A percentile compares a stretch with the other conserved stretches of the same genome.
Conservation (phyloP, 2,797 vertebrate genomes). For the Mycteria americana region DNA sequence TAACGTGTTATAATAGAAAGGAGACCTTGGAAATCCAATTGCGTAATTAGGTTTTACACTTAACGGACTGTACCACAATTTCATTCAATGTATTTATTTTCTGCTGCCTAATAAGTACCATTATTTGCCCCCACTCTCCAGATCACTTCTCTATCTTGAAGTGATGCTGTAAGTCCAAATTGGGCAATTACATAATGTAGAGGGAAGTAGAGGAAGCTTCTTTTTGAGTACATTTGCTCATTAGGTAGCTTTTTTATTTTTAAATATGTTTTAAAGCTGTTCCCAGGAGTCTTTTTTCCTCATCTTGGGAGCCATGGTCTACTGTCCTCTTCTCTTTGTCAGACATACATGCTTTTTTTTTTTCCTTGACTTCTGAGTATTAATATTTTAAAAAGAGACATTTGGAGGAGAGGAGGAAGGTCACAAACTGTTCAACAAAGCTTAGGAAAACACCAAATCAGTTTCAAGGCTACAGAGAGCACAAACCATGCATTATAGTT, state of each 20-base stretch:
- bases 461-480: conserved; percentile 44
- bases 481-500: background rate
- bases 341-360: background rate
- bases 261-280: background rate
- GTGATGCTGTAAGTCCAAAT: background rate
- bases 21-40: background rate
- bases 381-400: background rate
- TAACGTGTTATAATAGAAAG: background rate
- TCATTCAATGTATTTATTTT: background rate
- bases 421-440: conserved; percentile 18
- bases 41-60: background rate
- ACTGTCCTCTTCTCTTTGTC: background rate
- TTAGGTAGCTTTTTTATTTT: background rate
- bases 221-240: background rate
- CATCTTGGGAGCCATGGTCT: background rate
- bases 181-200: background rate
- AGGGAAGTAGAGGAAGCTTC: background rate
- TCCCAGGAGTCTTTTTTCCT: background rate
- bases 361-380: background rate
- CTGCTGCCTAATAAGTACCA: background rate
- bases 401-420: conserved; percentile 14
- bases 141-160: background rate
- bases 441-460: conserved; percentile 35
- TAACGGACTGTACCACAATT: background rate
- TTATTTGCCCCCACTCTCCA: background rate